phyloP scores from a whole-genome alignment of 2,113 vertebrate genomes.

The Australoheros scitulus region DNA sequence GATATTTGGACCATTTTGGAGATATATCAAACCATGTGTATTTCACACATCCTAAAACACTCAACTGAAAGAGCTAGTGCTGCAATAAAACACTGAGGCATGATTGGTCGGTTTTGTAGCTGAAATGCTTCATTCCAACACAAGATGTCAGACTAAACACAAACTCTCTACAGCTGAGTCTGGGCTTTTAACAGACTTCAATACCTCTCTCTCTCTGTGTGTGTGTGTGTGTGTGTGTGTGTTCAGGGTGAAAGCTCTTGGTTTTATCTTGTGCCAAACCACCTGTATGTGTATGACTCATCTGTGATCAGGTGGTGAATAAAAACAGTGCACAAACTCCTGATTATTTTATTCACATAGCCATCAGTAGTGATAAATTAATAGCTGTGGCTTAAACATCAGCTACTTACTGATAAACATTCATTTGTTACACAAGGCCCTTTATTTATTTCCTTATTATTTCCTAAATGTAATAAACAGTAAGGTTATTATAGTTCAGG shows the following conservation, averaged over 20 bases:
- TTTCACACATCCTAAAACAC: too few relatives aligned
- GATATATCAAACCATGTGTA: too few relatives aligned
- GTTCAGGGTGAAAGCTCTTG: conserved; percentile 38
- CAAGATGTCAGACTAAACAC: conserved; percentile 74
- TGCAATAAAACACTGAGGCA: neutral
- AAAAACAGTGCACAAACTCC: neutral
- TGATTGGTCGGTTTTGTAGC: neutral
- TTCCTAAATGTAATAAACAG: neutral
- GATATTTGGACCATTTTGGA: too few relatives aligned
- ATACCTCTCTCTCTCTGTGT: neutral
- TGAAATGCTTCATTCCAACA: conserved; percentile 54
- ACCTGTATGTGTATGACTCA: conserved; percentile 44
- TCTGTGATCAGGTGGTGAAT: conserved; percentile 16
- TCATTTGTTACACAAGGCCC: too few relatives aligned
- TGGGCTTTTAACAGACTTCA: neutral
- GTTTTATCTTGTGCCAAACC: conserved; percentile 49
- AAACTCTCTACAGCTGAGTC: conserved; percentile 17
- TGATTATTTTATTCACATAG: neutral
- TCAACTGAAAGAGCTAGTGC: too few relatives aligned
- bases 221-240: conserved; percentile 31
- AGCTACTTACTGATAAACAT: too few relatives aligned
- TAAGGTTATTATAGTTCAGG: neutral
- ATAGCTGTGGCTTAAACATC: too few relatives aligned
- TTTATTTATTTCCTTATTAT: neutral
- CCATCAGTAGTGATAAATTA: neutral